phyloP scores from a whole-genome alignment of 2,113 vertebrate genomes.

The Emberiza fucata region DNA sequence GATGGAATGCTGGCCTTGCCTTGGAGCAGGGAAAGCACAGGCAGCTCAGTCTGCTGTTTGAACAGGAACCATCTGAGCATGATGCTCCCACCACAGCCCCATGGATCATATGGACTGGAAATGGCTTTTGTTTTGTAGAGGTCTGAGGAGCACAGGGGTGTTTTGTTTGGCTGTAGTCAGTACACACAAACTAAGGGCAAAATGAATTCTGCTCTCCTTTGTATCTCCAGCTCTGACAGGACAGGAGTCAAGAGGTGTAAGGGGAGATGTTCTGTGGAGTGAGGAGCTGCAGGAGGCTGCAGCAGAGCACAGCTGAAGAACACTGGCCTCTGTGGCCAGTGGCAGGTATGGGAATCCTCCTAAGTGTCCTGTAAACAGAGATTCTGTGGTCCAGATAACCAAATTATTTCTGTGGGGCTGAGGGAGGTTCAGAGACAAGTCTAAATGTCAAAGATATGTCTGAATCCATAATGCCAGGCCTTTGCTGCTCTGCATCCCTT shows the following conservation, averaged over 20 bases:
- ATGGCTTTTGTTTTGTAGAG: not conserved
- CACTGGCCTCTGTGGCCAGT: not conserved
- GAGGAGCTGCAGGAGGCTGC: not conserved
- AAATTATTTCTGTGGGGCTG: not conserved
- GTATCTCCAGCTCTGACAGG: not conserved
- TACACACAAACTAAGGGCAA: not conserved
- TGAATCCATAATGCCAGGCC: not conserved
- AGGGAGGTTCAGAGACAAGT: not conserved
- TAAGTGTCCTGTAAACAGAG: not conserved
- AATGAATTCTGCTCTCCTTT: not conserved
- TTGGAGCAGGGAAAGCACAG: not conserved
- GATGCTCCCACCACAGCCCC: not conserved
- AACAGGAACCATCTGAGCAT: not conserved
- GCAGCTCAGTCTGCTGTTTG: not conserved
- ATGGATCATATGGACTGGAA: not conserved
- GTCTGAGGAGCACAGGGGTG: not conserved
- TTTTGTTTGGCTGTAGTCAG: not conserved
- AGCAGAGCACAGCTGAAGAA: not conserved
- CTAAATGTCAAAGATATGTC: not conserved
- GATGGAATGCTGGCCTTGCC: not conserved
- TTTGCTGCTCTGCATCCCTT: not conserved
- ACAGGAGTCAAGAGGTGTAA: not conserved
- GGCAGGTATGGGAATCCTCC: not conserved
- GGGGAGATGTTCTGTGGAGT: not conserved
- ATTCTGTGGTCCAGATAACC: not conserved